Conservation (phyloP, 2,113 vertebrate genomes). For the Epinephelus lanceolatus region DNA sequence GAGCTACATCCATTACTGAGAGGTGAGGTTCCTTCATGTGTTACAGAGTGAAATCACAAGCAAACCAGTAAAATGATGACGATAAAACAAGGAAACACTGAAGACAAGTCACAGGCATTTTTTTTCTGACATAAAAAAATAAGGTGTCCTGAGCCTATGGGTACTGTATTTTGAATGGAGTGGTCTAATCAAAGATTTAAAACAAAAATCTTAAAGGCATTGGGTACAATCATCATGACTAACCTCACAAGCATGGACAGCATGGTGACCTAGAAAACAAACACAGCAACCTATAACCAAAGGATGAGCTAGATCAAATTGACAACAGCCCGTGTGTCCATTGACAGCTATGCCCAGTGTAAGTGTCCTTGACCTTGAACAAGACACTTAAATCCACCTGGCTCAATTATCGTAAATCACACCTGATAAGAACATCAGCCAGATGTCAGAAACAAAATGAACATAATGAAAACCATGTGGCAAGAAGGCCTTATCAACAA, state of each 20-base stretch:
- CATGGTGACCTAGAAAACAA: conserved; percentile 5
- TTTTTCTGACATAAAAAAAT: neutral
- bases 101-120: neutral
- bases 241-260: neutral
- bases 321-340: conserved; percentile 31
- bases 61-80: neutral
- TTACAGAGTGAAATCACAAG: neutral
- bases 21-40: neutral
- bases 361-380: conserved; percentile 43
- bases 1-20: neutral
- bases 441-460: conserved; percentile 47
- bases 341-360: neutral
- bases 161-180: neutral
- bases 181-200: neutral
- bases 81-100: neutral
- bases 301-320: conserved; percentile 30
- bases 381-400: conserved; percentile 30
- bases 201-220: neutral
- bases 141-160: neutral
- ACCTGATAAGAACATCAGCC: conserved; percentile 39
- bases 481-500: conserved; percentile 8
- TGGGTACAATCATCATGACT: neutral
- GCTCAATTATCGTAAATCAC: conserved; percentile 52
- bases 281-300: neutral
- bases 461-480: conserved; percentile 37